Base-by-base conservation (phyloP, 2,888 invertebrate species). In the Drosophila nr. medialis region DNA sequence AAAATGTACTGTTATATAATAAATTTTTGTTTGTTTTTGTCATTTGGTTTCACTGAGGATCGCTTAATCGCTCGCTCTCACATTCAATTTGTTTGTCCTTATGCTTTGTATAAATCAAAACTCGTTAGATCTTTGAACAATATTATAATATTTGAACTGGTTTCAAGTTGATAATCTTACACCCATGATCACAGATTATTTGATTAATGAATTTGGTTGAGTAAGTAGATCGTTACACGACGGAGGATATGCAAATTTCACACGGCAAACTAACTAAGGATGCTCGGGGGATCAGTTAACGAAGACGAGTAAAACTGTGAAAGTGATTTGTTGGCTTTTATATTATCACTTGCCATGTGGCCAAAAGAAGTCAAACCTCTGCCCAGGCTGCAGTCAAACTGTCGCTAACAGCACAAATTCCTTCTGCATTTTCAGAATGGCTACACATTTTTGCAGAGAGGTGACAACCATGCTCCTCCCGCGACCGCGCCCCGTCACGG, bases 331-430 rank as follows among this genome's bases (percentile, higher is more conserved):
- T 2, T 36, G n/a, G 48, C 53, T 48, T 54, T n/a, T 51, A 51
- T 65, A 40, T 32, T 29, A 42, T 49, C 54, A 36, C 66, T 67
- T 40, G 21, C 34, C 21, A 13, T 27, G 2, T 11, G 29, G 18
- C 29, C n/a, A 30, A 50, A 53, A 53, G 34, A 64, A 59, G 62
- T 64, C 64, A 51, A 30, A 55, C 30, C 61, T 36, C 66, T 34
- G 55, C 36, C 49, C 36, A 32, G 55, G 56, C 75, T 64, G 64
- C 76, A 63, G 58, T 65, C 32, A 64, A 65, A 64, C 68, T 72
- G 63, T 55, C 66, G 63, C 76, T 65, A 10, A 64, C 51, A 86
- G 81, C 81, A 79, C 75, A 63, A 81, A 84, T 85, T 86, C 86
- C 81, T 82, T 74, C 70, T 64, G 58, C 53, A 53, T 53, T 81